Evolutionary conservation across 2,797 vertebrate species (phyloP), one percentile per base, ranked within the genome.

Genomic region (Momotus momota): DNA sequence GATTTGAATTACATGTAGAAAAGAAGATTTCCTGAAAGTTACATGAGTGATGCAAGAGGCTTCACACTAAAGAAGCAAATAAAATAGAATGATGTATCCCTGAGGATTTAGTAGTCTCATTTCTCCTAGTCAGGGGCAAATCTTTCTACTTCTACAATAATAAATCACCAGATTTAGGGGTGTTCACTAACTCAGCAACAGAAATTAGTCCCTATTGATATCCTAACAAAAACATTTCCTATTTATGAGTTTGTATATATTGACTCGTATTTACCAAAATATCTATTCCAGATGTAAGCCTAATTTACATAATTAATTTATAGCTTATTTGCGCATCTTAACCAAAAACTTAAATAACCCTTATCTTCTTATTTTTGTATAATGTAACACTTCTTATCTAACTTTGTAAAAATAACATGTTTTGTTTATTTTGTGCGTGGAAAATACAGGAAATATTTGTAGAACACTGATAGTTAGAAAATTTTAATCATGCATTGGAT

Each of bases 1-100:
- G 61, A 87, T 94, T 77, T 91, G 81, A 97, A 92, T 95, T 95
- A 96, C 45, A 15, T 80, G 71, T 72, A 87, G 83, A 83, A 95
- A 91, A 80, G 26, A 91, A 81, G 26, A 13, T 95, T 96, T 96
- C 86, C 74, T 96, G 84, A 94, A 96, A 97, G 55, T 92, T 54
- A 48, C 89, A 25, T 43, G 48, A 91, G 16, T 40, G 72, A 61
- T 89, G 10, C 71, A 90, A 86, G 45, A 93, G 43, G 67, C 12
- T 93, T 91, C 90, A 64, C 49, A 45, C 60, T 81, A 94, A 97
- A 71, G 52, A 80, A 88, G 65, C 40, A 96, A 93, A 96, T 71
- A 60, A 3, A 61, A 38, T 46, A 85, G 71, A 82, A 19, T 82
- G 7, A 89, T 94, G 22, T 72, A 88, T 45, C 69, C 33, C 67